Conservation (phyloP, 2,797 vertebrate genomes). For the Cossypha dichroa region DNA sequence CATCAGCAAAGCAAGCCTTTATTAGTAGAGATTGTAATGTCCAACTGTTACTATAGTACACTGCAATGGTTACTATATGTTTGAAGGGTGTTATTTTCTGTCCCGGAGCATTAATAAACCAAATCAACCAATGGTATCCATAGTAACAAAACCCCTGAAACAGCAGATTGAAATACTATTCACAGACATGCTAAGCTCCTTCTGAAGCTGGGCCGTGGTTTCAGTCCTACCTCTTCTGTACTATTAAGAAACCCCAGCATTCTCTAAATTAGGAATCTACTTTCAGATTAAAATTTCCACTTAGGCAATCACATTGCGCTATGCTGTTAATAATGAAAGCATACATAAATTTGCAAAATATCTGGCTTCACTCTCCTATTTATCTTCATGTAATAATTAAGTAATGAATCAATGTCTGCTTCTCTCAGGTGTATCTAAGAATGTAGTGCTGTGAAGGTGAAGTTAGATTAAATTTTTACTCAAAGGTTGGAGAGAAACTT, state of each 20-base stretch:
- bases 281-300: not conserved
- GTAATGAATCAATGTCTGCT: not conserved
- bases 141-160: slow-evolving; percentile 19
- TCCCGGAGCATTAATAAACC: slow-evolving; percentile 20
- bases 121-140: slow-evolving; percentile 9
- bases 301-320: not conserved
- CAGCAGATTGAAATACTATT: not conserved
- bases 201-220: not conserved
- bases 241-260: fast-evolving
- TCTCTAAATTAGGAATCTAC: not conserved
- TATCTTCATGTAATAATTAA: not conserved
- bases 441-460: not conserved
- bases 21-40: not conserved
- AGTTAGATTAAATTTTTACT: not conserved
- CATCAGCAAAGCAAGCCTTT: not conserved
- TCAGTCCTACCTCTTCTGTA: not conserved
- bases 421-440: not conserved
- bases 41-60: slow-evolving; percentile 16
- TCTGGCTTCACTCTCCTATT: not conserved
- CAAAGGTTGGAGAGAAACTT: not conserved
- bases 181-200: not conserved
- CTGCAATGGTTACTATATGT: not conserved
- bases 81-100: not conserved
- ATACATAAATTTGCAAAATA: not conserved
- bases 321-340: not conserved